Evolutionary conservation across 2,113 vertebrate genomes (phyloP), one percentile per base, ranked within the genome.

Genomic region (Xiphias gladius): DNA sequence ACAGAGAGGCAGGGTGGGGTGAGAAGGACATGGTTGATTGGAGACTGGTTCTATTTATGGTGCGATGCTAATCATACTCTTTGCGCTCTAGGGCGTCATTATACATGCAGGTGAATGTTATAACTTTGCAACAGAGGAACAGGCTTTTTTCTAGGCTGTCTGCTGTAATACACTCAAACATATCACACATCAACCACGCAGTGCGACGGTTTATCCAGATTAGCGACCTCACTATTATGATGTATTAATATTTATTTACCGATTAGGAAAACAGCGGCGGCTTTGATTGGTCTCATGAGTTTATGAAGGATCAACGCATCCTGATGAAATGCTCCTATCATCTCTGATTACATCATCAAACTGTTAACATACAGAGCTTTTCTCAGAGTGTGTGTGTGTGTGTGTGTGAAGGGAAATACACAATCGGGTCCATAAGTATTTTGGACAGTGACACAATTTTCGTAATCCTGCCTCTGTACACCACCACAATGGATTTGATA

Each of bases 1-100:
- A 28, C 73, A 52, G 76, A 64, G 59, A 76, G 20, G 63, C 10
- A 4, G 22, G 52, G 11, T 32, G 14, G 32, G 32, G 64, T 32
- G 24, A 48, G 64, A 37, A 39, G 16, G 35, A 63, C 71, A 35
- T 46, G 7, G 50, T 7, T 80, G 82, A 82, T 75, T 88, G 67
- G 73, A 73, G 66, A 17, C 65, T 32, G 48, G 24, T 58, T 85
- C 70, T 87, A 85, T 87, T 90, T 88, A 68, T 80, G 66, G 75
- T 80, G 26, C 3, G 0, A 73, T 13, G n/a, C 28, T 82, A 70
- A 85, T 89, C 41, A 46, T 0, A 46, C 39, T 61, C 43, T 67
- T 69, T 67, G 55, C 48, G 62, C 58, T 67, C 61, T 66, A 1
- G 12, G 57, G 35, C 55, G 43, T 79, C 65, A 81, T 84, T 78